Evolutionary conservation across 2,113 vertebrate species (phyloP).

Genomic region (Nerophis ophidion): DNA sequence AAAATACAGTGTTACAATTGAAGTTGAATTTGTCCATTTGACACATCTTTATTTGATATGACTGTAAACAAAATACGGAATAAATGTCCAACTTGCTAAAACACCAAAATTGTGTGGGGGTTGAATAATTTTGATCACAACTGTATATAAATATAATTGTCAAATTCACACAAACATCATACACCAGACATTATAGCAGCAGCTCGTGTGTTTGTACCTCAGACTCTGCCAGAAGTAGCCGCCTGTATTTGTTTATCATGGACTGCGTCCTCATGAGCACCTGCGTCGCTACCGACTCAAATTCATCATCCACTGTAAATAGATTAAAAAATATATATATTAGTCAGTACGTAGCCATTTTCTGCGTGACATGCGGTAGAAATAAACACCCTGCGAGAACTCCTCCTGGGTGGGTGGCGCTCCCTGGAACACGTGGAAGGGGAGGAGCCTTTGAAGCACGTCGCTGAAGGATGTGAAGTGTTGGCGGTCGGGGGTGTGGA

Average conservation of each 20-base stretch:
- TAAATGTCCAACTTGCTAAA: too few relatives aligned
- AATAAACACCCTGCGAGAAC: conserved; percentile 69
- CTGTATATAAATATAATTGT: too few relatives aligned
- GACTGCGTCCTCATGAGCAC: conserved; percentile 88
- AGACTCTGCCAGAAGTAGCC: conserved; percentile 90
- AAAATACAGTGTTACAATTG: too few relatives aligned
- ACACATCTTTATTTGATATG: too few relatives aligned
- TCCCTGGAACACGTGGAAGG: conserved; percentile 93
- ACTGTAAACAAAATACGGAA: too few relatives aligned
- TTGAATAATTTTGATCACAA: too few relatives aligned
- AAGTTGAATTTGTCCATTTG: too few relatives aligned
- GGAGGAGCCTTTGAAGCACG: conserved; percentile 81
- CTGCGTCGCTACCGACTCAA: conserved; percentile 85
- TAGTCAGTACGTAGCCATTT: background rate
- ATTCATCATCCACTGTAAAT: conserved; percentile 85
- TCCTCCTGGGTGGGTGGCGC: conserved; percentile 81
- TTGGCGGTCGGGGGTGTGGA: conserved; percentile 76
- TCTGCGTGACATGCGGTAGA: background rate
- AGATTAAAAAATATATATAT: background rate
- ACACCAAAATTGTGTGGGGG: too few relatives aligned
- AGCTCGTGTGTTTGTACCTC: conserved; percentile 70
- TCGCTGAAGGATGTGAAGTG: conserved; percentile 81
- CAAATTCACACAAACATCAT: too few relatives aligned
- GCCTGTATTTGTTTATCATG: conserved; percentile 97
- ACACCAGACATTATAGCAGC: too few relatives aligned